phyloP scores from a whole-genome alignment of 2,113 vertebrate genomes.

The Lophochroa leadbeateri region DNA sequence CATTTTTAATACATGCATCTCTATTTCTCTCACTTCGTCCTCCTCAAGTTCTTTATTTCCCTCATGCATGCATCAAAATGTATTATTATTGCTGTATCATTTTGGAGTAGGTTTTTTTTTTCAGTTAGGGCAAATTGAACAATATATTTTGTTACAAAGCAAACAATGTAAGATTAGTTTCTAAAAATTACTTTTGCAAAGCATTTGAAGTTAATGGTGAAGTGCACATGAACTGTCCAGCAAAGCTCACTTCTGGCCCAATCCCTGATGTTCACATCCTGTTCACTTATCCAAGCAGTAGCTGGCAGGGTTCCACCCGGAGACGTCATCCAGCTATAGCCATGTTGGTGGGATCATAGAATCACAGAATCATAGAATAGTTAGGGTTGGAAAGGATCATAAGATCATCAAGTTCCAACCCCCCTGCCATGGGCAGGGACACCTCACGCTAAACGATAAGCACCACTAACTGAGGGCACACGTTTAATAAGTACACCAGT shows the following conservation, averaged over 20 bases:
- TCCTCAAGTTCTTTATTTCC: not conserved
- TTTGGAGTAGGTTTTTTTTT: not conserved
- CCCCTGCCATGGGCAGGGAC: too few relatives aligned
- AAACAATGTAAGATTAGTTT: not conserved
- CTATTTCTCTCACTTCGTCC: not conserved
- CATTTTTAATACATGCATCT: not conserved
- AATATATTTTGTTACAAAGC: not conserved
- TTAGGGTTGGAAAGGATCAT: too few relatives aligned
- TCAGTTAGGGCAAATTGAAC: not conserved
- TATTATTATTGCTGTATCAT: not conserved
- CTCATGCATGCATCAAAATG: not conserved
- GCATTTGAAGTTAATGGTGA: not conserved
- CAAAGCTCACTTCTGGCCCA: not conserved
- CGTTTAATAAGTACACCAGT: not conserved
- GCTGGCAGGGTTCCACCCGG: not conserved
- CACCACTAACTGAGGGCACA: not conserved
- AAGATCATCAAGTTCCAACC: too few relatives aligned
- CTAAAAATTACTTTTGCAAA: not conserved
- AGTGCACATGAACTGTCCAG: not conserved
- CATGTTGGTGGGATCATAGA: not conserved
- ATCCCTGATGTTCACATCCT: not conserved
- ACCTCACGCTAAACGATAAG: not conserved
- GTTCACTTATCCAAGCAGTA: not conserved
- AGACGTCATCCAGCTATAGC: not conserved
- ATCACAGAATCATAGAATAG: too few relatives aligned